phyloP scores from a whole-genome alignment of 2,797 vertebrate species.

The Phalloptychus januarius region DNA sequence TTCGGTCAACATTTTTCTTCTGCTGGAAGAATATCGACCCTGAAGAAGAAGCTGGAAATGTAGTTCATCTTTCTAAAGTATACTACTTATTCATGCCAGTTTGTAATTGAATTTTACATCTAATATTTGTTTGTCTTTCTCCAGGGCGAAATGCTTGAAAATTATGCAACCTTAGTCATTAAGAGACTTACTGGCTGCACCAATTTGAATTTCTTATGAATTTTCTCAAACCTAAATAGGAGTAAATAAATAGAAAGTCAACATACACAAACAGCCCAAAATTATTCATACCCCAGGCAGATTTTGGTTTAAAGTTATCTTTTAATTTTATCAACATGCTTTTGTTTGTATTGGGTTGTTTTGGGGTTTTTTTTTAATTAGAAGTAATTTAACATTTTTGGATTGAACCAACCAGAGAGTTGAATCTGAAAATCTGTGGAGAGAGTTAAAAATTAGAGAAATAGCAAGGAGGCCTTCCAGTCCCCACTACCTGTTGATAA shows the following conservation, averaged over 20 bases:
- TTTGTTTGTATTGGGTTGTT: no score
- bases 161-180: constrained; percentile 1
- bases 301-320: not conserved
- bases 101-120: not conserved
- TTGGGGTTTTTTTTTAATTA: not conserved
- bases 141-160: not conserved
- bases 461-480: not conserved
- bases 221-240: not conserved
- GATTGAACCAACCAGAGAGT: not conserved
- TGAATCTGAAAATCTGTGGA: not conserved
- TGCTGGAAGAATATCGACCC: not conserved
- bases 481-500: not conserved
- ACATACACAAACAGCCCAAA: not conserved
- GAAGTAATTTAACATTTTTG: not conserved
- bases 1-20: not conserved
- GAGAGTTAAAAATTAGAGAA: not conserved
- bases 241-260: not conserved
- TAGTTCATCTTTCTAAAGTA: not conserved
- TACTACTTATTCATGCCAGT: not conserved
- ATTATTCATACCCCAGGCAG: not conserved
- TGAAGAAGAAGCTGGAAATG: not conserved
- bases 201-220: not conserved
- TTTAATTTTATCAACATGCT: not conserved
- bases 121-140: not conserved
- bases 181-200: not conserved